Conservation (phyloP, 1,140 invertebrate species). For the Acromyrmex charruanus region DNA sequence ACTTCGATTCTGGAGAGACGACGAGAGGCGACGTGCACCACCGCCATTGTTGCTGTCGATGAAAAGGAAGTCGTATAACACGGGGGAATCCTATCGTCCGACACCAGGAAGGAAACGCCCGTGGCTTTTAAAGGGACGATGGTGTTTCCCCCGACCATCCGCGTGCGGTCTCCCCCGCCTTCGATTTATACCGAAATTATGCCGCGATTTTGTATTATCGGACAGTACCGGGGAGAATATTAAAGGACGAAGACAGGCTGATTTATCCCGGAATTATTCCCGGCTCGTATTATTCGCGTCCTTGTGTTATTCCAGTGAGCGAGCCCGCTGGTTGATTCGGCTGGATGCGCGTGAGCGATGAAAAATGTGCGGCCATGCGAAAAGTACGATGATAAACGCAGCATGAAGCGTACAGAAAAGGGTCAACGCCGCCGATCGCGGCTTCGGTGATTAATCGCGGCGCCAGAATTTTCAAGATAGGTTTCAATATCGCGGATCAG, state of each 20-base stretch:
- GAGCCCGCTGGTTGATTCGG: constrained; percentile 50
- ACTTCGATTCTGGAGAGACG: constrained; percentile 72
- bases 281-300: constrained; percentile 50
- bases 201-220: constrained; percentile 61
- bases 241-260: constrained; percentile 55
- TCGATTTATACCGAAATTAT: constrained; percentile 67
- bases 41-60: constrained; percentile 71
- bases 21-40: constrained; percentile 53
- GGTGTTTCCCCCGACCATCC: background rate
- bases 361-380: constrained; percentile 72
- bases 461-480: constrained; percentile 52
- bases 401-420: constrained; percentile 66
- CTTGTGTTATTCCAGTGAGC: constrained; percentile 47
- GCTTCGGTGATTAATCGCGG: constrained; percentile 70
- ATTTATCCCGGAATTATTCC: constrained; percentile 68
- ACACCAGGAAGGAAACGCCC: constrained; percentile 58
- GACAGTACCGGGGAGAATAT: constrained; percentile 53
- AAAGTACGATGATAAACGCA: constrained; percentile 70
- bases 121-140: constrained; percentile 46
- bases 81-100: constrained; percentile 42
- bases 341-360: constrained; percentile 55
- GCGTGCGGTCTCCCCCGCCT: background rate
- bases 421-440: constrained; percentile 66
- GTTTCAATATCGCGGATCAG: constrained; percentile 67
- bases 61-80: constrained; percentile 65